Evolutionary conservation across 2,888 invertebrate genomes (phyloP).

Genomic region (Liopterus haemorrhoidalis): DNA sequence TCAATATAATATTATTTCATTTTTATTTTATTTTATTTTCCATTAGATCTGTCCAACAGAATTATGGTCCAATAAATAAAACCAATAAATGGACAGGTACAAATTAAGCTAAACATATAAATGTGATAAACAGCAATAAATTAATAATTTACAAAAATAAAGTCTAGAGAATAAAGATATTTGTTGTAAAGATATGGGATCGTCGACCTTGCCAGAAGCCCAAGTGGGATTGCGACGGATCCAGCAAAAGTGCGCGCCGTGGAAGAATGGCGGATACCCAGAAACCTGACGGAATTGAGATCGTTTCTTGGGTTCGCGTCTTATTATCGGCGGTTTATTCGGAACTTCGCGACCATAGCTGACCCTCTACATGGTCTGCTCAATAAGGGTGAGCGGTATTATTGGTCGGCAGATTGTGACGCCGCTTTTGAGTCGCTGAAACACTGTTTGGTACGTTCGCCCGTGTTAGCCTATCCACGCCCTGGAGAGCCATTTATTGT

Average conservation of each 20-base stretch:
- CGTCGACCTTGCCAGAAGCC: too few species aligned
- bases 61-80: too few species aligned
- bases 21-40: too few species aligned
- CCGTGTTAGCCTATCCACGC: slow-evolving; percentile 4
- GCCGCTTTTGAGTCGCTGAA: slow-evolving; percentile 1
- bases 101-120: too few species aligned
- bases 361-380: slow-evolving; percentile 6
- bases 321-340: slow-evolving; percentile 7
- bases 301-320: not conserved
- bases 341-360: not conserved
- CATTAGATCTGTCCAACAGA: too few species aligned
- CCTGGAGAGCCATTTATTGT: slow-evolving; percentile 8
- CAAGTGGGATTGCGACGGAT: slow-evolving; percentile 2
- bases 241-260: not conserved
- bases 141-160: too few species aligned
- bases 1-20: too few species aligned
- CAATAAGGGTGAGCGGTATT: not conserved
- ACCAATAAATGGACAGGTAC: too few species aligned
- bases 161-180: too few species aligned
- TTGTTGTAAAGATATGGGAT: too few species aligned
- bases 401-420: slow-evolving; percentile 1
- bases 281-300: not conserved
- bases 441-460: not conserved
- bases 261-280: not conserved
- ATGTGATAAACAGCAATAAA: too few species aligned